Conservation (phyloP, 2,888 invertebrate species). For the Erebia epiphron region DNA sequence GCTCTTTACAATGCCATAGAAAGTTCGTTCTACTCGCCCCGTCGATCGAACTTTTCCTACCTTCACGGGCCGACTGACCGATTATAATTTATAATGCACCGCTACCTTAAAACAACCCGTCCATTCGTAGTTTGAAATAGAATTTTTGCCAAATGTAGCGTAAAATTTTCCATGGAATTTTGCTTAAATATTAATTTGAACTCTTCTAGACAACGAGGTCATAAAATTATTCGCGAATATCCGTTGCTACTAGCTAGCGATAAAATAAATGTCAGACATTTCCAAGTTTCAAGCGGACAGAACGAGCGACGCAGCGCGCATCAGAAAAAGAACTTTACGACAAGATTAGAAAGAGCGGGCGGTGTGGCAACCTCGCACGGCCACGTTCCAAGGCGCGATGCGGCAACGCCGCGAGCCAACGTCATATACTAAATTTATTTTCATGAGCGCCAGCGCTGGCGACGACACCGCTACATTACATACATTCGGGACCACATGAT, state of each 20-base stretch:
- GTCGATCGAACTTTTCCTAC: constrained; percentile 78
- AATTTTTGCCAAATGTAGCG: not conserved
- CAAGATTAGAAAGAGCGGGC: constrained; percentile 82
- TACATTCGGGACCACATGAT: constrained; percentile 65
- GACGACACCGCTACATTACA: constrained; percentile 70
- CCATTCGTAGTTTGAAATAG: not conserved
- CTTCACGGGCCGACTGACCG: constrained; percentile 52
- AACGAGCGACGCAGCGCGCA: constrained; percentile 79
- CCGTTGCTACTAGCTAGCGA: constrained; percentile 72
- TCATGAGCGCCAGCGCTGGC: constrained; percentile 81
- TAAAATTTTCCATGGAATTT: not conserved
- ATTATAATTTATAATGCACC: constrained; percentile 30
- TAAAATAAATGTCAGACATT: constrained; percentile 80
- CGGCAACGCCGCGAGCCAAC: constrained; percentile 77
- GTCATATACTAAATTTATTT: constrained; percentile 83
- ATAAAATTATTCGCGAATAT: constrained; percentile 70
- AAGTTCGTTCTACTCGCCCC: constrained; percentile 78
- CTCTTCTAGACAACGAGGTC: constrained; percentile 56
- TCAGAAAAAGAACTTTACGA: constrained; percentile 84
- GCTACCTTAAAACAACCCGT: constrained; percentile 30
- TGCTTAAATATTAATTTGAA: constrained; percentile 1
- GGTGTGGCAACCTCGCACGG: constrained; percentile 78
- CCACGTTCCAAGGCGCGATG: constrained; percentile 76
- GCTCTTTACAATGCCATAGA: constrained; percentile 81
- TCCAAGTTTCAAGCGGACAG: constrained; percentile 79